phyloP scores from a whole-genome alignment of 2,113 vertebrate genomes.

The Aphyosemion australe region DNA sequence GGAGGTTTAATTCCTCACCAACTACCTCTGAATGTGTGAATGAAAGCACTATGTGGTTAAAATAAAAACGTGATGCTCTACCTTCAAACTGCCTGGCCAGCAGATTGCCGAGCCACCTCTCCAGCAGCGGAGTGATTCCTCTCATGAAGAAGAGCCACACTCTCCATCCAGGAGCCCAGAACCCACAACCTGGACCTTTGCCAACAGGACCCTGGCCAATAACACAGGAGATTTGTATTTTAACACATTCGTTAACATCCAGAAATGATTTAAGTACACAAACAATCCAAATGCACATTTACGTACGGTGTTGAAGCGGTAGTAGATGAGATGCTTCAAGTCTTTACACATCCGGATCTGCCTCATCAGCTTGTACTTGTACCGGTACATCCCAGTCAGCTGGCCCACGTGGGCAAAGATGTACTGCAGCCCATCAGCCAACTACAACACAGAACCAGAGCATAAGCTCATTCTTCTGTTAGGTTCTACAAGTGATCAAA shows the following conservation, averaged over 20 bases:
- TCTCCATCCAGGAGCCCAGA: slow-evolving; percentile 98
- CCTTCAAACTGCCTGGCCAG: slow-evolving; percentile 99
- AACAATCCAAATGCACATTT: background rate
- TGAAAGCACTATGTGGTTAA: background rate
- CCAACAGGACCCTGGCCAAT: slow-evolving; percentile 91
- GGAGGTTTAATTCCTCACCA: fast-evolving
- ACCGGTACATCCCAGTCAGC: slow-evolving; percentile 98
- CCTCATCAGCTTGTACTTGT: slow-evolving; percentile 99
- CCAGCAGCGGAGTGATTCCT: slow-evolving; percentile 95
- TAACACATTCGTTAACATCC: too few species aligned
- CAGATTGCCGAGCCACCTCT: slow-evolving; percentile 98
- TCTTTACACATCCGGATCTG: slow-evolving; percentile 99
- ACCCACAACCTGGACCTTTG: slow-evolving; percentile 98
- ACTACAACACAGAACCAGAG: slow-evolving; percentile 70
- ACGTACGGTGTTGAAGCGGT: slow-evolving; percentile 97
- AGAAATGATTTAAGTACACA: background rate
- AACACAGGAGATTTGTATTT: too few species aligned
- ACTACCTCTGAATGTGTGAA: background rate
- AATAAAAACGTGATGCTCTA: slow-evolving; percentile 34
- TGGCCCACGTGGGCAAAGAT: slow-evolving; percentile 99
- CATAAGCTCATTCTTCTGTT: background rate
- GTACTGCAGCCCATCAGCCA: slow-evolving; percentile 96
- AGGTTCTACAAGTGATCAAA: too few species aligned
- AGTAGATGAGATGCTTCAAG: slow-evolving; percentile 98
- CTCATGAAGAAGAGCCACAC: slow-evolving; percentile 99